phyloP scores from a whole-genome alignment of 2,113 vertebrate species.

The pig (Sus scrofa) region T2T-Sscrofa CM000825.6:83622501-83623000 shows the following conservation, averaged over 20 bases:
- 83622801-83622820: not conserved
- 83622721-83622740: not conserved
- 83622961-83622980: not conserved
- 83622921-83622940: too few relatives aligned
- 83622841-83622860: not conserved
- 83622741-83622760: not conserved
- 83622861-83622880: not conserved
- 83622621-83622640: not conserved
- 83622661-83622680: not conserved
- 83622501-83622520: not conserved
- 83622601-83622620: not conserved
- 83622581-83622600: not conserved
- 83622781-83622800: not conserved
- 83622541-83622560: not conserved
- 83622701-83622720: not conserved
- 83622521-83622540: not conserved
- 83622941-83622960: not conserved
- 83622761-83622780: not conserved
- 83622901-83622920: not conserved
- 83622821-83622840: not conserved
- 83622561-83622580: not conserved
- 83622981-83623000: not conserved
- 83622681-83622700: not conserved
- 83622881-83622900: not conserved
- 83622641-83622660: not conserved